Percentiles rank a stretch among this genome's conserved stretches.
These are phyloP conservation scores for Pyrrhia umbra DNA, from an alignment of 2,888 invertebrate species.

Conservation along the genomic window DNA sequence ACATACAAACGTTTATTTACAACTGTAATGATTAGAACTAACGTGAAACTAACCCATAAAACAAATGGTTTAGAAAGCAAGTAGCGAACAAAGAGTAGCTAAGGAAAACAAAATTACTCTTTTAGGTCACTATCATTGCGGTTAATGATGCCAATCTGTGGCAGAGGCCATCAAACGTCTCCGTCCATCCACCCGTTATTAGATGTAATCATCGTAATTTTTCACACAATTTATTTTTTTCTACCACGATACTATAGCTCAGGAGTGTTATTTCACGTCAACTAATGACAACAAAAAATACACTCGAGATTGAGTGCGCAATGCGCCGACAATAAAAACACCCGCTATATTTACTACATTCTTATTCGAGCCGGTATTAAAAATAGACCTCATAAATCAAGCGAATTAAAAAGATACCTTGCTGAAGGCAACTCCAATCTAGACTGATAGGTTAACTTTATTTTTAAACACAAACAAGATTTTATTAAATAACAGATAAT, in stretches of 20 bases:
- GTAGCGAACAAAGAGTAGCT: conserved; percentile 72
- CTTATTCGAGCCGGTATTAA: conserved; percentile 59
- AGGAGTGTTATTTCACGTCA: conserved; percentile 84
- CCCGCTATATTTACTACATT: conserved; percentile 64
- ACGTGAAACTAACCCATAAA: conserved; percentile 27
- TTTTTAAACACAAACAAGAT: conserved; percentile 33
- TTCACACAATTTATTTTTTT: conserved; percentile 89
- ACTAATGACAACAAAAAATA: conserved; percentile 89
- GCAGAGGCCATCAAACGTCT: conserved; percentile 83
- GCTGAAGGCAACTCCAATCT: conserved; percentile 42
- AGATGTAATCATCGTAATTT: conserved; percentile 89
- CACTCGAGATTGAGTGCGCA: conserved; percentile 70
- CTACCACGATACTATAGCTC: conserved; percentile 77
- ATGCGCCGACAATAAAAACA: conserved; percentile 64
- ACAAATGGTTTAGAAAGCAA: conserved; percentile 65
- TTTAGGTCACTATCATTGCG: conserved; percentile 86
- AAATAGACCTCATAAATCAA: conserved; percentile 63
- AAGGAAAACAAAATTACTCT: conserved; percentile 84
- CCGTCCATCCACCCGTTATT: conserved; percentile 83
- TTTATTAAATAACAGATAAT: conserved; percentile 52
- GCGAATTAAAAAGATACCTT: conserved; percentile 61
- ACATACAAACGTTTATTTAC: conserved; percentile 33
- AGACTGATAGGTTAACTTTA: conserved; percentile 45
- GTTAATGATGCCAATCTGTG: conserved; percentile 88
- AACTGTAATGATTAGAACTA: conserved; percentile 40